Conservation (phyloP, 2,797 vertebrate species). For the Acrocephalus scirpaceus region DNA sequence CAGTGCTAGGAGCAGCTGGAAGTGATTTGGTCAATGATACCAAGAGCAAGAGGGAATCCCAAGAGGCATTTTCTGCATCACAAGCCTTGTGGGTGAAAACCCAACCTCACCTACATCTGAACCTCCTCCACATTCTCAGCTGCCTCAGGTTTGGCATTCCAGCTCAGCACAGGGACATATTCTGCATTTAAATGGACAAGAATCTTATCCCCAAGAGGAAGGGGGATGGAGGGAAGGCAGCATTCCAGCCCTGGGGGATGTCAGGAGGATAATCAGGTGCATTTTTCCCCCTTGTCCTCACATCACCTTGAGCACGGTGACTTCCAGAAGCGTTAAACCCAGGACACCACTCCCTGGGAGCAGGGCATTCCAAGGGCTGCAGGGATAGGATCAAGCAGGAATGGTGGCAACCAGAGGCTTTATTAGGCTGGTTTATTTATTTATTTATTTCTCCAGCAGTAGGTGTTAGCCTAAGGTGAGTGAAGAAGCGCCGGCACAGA, state of each 20-base stretch:
- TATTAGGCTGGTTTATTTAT: background rate
- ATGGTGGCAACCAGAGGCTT: background rate
- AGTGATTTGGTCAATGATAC: fast-evolving
- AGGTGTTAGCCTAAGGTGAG: background rate
- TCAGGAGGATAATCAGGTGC: background rate
- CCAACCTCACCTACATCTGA: background rate
- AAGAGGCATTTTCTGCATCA: background rate
- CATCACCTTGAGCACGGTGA: background rate
- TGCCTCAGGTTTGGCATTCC: background rate
- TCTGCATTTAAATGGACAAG: background rate
- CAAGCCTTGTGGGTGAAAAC: background rate
- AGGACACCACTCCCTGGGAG: fast-evolving
- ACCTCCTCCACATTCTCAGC: background rate
- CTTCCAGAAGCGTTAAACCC: background rate
- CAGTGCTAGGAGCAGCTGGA: background rate
- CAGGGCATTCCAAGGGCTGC: background rate
- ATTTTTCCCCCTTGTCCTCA: background rate
- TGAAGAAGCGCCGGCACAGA: background rate
- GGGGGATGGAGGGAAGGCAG: background rate
- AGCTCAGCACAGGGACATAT: background rate
- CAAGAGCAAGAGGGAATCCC: background rate
- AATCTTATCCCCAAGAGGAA: background rate
- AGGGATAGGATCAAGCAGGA: background rate
- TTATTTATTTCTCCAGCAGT: background rate
- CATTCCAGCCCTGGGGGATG: fast-evolving